Percentiles rank a stretch among this genome's conserved stretches.
Evolutionary conservation across 2,888 invertebrate species (phyloP).

Genomic region (Drosophila formosana): DNA sequence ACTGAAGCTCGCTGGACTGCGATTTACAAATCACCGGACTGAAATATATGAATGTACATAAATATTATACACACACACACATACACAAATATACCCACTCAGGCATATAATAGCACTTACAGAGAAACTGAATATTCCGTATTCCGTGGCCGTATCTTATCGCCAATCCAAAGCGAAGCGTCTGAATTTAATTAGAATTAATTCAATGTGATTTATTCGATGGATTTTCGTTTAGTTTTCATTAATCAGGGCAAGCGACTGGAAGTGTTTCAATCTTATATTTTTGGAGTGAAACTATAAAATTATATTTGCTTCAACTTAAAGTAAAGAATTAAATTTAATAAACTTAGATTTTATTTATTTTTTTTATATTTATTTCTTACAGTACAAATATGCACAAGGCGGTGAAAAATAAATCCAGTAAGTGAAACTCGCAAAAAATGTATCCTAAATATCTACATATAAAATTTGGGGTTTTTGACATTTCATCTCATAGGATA

Average conservation of each 20-base stretch:
- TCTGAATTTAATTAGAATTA: conserved; percentile 67
- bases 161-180: conserved; percentile 32
- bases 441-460: neutral
- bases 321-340: neutral
- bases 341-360: neutral
- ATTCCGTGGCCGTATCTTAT: conserved; percentile 55
- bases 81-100: neutral
- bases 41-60: neutral
- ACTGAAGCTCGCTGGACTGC: conserved; percentile 24
- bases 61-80: neutral
- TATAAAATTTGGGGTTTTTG: neutral
- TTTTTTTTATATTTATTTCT: conserved; percentile 10
- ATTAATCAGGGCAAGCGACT: conserved; percentile 51
- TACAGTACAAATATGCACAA: conserved; percentile 69
- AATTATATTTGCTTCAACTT: neutral
- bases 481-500: neutral
- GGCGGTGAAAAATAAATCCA: conserved; percentile 76
- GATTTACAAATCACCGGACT: conserved; percentile 39
- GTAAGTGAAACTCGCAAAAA: conserved; percentile 57
- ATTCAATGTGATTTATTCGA: conserved; percentile 52
- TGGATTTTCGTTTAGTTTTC: conserved; percentile 55
- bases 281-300: neutral
- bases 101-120: neutral
- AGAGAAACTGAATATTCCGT: conserved; percentile 18
- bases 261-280: conserved; percentile 46